Evolutionary conservation across 2,797 vertebrate genomes (phyloP).

Genomic region (Pseudochromis fuscus): DNA sequence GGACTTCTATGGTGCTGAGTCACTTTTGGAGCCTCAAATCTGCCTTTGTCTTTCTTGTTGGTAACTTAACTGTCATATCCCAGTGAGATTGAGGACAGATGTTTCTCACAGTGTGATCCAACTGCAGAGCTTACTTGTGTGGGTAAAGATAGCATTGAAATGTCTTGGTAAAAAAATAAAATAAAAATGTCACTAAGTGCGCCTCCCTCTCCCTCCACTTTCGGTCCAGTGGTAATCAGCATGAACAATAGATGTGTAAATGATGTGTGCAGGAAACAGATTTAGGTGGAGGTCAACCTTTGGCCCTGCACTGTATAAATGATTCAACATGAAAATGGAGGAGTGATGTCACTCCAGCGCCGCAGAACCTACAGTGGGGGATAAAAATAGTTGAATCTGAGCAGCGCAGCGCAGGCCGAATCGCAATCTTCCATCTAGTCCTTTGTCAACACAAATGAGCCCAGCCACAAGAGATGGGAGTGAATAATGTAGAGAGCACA

Average conservation of each 20-base stretch:
- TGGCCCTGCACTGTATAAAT: conserved; percentile 54
- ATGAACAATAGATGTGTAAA: conserved; percentile 26
- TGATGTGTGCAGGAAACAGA: conserved; percentile 31
- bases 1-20: too few relatives aligned
- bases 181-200: conserved; percentile 27
- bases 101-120: conserved; percentile 32
- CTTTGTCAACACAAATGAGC: conserved; percentile 83
- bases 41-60: too few relatives aligned
- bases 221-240: conserved; percentile 25
- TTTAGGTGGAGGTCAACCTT: conserved; percentile 60
- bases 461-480: conserved; percentile 66
- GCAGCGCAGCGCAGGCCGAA: conserved; percentile 41
- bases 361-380: conserved; percentile 30
- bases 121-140: conserved; percentile 6
- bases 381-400: conserved; percentile 72
- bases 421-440: conserved; percentile 69
- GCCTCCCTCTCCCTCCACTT: background rate
- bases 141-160: conserved; percentile 27
- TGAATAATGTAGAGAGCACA: conserved; percentile 78
- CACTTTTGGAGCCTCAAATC: too few relatives aligned
- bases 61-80: background rate
- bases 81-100: conserved; percentile 23
- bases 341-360: conserved; percentile 59
- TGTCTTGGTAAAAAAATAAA: background rate
- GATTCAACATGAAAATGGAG: conserved; percentile 73